Conservation (phyloP, 1,140 invertebrate species). For the Drosophila pseudoobscura region DNA sequence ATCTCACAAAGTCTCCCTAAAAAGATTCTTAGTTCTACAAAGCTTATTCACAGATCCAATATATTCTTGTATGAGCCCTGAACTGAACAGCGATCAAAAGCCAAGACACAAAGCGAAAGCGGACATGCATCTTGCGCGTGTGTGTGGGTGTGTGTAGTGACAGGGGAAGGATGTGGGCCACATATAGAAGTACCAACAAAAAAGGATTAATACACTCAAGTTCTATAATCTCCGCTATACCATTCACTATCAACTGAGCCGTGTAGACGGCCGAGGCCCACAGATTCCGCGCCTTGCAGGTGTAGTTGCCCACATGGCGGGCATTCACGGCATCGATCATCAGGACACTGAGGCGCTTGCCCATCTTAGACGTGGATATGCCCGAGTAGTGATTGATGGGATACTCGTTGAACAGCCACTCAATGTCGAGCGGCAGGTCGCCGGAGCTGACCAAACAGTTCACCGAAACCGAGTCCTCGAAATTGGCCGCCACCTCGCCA, state of each 20-base stretch:
- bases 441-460: constrained; percentile 87
- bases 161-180: constrained; percentile 16
- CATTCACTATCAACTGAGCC: constrained; percentile 75
- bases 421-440: constrained; percentile 86
- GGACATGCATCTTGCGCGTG: constrained; percentile 49
- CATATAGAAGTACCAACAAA: constrained; percentile 31
- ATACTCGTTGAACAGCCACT: constrained; percentile 87
- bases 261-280: constrained; percentile 85
- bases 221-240: constrained; percentile 60
- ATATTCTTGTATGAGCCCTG: neutral
- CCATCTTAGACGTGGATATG: constrained; percentile 85
- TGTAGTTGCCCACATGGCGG: constrained; percentile 87
- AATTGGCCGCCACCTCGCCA: constrained; percentile 86
- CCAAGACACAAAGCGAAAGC: constrained; percentile 55
- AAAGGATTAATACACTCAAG: constrained; percentile 41
- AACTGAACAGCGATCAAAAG: constrained; percentile 27
- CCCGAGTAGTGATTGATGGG: constrained; percentile 80
- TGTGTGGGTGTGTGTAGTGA: constrained; percentile 53
- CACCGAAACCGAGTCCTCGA: constrained; percentile 86
- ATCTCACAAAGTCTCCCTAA: too few species aligned
- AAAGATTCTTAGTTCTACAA: too few species aligned
- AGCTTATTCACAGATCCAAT: too few species aligned
- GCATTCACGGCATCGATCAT: constrained; percentile 84
- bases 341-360: constrained; percentile 85
- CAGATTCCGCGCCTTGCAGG: constrained; percentile 87